A percentile compares a stretch with the other conserved stretches of the same genome.
phyloP scores from a whole-genome alignment of 2,797 vertebrate genomes.

The Oreochromis grahami region DNA sequence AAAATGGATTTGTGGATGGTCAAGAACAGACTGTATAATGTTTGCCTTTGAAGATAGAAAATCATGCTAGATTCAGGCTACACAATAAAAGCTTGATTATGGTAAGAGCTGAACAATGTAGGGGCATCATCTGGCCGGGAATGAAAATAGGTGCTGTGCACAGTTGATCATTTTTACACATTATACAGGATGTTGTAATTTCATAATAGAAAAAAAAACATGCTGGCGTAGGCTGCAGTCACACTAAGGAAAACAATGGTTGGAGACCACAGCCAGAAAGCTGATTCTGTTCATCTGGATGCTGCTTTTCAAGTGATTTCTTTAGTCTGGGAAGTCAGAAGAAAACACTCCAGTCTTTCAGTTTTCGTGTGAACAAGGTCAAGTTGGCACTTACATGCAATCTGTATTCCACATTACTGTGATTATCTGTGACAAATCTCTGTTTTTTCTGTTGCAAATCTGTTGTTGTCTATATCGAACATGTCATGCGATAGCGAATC shows the following conservation, averaged over 20 bases:
- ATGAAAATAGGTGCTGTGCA: neutral
- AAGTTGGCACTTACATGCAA: neutral
- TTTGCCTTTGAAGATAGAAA: neutral
- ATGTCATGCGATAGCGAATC: neutral
- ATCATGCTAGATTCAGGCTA: neutral
- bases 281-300: neutral
- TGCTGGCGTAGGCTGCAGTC: neutral
- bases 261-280: neutral
- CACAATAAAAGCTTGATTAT: neutral
- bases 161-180: neutral
- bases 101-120: neutral
- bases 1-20: neutral
- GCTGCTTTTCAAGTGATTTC: neutral
- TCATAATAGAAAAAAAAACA: neutral
- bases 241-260: neutral
- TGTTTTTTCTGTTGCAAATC: neutral
- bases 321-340: neutral
- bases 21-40: neutral
- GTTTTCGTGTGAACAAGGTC: neutral
- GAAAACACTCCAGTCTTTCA: neutral
- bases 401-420: neutral
- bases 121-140: neutral
- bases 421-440: neutral
- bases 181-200: neutral
- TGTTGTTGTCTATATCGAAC: neutral